Evolutionary conservation across 1,140 invertebrate genomes (phyloP).

Genomic region (Galendromus occidentalis): DNA sequence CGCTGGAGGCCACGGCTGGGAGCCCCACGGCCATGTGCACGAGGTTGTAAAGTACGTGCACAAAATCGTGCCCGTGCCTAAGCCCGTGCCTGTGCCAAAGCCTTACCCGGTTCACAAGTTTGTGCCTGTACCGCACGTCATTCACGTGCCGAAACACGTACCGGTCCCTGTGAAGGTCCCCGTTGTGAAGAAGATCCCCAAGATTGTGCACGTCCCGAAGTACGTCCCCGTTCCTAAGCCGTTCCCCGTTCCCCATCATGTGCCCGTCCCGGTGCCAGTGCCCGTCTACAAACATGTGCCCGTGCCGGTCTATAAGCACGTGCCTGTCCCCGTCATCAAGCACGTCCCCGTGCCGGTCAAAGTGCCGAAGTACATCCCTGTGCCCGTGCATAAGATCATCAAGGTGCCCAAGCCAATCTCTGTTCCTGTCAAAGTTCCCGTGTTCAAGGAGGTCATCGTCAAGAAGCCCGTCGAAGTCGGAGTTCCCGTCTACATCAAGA

Average conservation of each 20-base stretch:
- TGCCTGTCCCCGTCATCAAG: not conserved
- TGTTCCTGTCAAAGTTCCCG: conserved; percentile 6
- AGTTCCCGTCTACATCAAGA: conserved; percentile 9
- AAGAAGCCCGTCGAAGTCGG: conserved; percentile 10
- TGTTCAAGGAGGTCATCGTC: conserved; percentile 10
- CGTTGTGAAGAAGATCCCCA: conserved; percentile 2
- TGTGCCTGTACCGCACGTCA: not conserved
- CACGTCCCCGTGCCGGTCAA: conserved; percentile 9
- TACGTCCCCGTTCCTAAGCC: not conserved
- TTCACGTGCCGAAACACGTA: not conserved
- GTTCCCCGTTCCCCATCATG: conserved; percentile 2
- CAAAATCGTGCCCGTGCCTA: conserved; percentile 6
- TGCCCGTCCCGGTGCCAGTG: conserved; percentile 10
- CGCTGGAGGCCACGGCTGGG: conserved; percentile 11
- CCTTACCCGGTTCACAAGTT: not conserved
- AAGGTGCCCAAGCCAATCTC: not conserved
- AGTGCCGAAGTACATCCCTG: conserved; percentile 6
- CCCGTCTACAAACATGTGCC: conserved; percentile 10
- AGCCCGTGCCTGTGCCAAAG: conserved; percentile 5
- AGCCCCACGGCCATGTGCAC: conserved; percentile 10
- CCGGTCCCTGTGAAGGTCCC: conserved; percentile 8
- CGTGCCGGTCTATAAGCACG: conserved; percentile 10
- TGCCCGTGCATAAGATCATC: conserved; percentile 10
- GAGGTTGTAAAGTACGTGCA: conserved; percentile 10
- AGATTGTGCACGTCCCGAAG: conserved; percentile 10